Percentiles rank a stretch among this genome's conserved stretches.
These are phyloP conservation scores for Ciconia maguari DNA, from an alignment of 2,113 vertebrate species.

Conservation along the genomic window DNA sequence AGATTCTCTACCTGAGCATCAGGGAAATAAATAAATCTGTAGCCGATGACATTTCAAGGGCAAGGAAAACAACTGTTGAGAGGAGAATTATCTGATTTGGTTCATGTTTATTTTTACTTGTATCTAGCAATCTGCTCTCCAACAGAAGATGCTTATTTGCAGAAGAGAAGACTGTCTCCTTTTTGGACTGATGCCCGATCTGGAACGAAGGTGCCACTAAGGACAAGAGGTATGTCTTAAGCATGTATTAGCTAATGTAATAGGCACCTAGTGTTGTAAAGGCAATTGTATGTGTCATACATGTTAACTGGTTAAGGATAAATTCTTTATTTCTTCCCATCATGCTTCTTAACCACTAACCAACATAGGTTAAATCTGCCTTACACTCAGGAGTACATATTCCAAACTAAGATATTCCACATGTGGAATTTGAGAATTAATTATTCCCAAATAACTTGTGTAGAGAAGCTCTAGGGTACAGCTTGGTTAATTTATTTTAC, in stretches of 20 bases:
- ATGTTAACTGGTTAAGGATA: not conserved
- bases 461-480: not conserved
- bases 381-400: not conserved
- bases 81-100: slow-evolving; percentile 36
- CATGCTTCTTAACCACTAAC: not conserved
- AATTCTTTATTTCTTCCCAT: not conserved
- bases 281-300: not conserved
- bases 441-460: not conserved
- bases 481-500: not conserved
- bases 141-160: slow-evolving; percentile 42
- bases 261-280: not conserved
- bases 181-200: not conserved
- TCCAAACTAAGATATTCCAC: not conserved
- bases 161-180: slow-evolving; percentile 14
- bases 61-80: not conserved
- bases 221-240: not conserved
- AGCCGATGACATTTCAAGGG: slow-evolving; percentile 28
- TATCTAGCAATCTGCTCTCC: slow-evolving; percentile 39
- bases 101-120: slow-evolving; percentile 38
- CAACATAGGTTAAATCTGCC: not conserved
- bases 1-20: slow-evolving; percentile 26
- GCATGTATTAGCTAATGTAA: not conserved
- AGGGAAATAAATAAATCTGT: not conserved
- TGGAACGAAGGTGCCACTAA: not conserved
- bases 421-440: not conserved